phyloP scores from a whole-genome alignment of 1,140 invertebrate species.

The Vanessa tameamea region DNA sequence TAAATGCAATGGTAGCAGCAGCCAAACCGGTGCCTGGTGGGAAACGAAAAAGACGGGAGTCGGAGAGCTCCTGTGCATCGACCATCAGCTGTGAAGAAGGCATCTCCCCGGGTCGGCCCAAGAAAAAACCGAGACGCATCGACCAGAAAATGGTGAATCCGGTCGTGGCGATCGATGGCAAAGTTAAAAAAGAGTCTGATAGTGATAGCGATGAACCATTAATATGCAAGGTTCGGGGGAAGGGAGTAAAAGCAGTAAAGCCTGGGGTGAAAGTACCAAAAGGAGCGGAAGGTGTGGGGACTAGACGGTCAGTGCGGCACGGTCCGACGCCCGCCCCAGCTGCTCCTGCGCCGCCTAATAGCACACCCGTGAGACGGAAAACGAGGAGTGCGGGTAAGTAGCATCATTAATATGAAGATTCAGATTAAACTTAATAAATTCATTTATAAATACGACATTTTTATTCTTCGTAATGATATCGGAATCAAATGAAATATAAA shows the following conservation, averaged over 20 bases:
- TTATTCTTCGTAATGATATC: too few species aligned
- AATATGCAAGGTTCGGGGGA: slow-evolving; percentile 85
- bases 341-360: slow-evolving; percentile 40
- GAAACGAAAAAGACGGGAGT: slow-evolving; percentile 89
- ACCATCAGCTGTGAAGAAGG: slow-evolving; percentile 83
- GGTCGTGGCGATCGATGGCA: slow-evolving; percentile 41
- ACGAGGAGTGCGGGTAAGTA: slow-evolving; percentile 84
- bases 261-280: slow-evolving; percentile 47
- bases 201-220: slow-evolving; percentile 91
- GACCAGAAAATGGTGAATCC: slow-evolving; percentile 49
- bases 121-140: slow-evolving; percentile 62
- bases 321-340: slow-evolving; percentile 42
- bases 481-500: too few species aligned
- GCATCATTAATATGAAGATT: neutral
- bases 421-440: too few species aligned
- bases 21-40: slow-evolving; percentile 51
- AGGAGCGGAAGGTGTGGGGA: slow-evolving; percentile 64
- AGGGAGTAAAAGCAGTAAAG: slow-evolving; percentile 48
- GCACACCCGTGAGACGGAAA: slow-evolving; percentile 77
- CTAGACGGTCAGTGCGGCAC: slow-evolving; percentile 70
- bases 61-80: slow-evolving; percentile 86
- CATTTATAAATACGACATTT: too few species aligned
- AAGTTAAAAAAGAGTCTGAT: slow-evolving; percentile 82
- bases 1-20: slow-evolving; percentile 41
- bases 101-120: slow-evolving; percentile 62